phyloP scores from a whole-genome alignment of 1,140 invertebrate species.

The Pantala flavescens region DNA sequence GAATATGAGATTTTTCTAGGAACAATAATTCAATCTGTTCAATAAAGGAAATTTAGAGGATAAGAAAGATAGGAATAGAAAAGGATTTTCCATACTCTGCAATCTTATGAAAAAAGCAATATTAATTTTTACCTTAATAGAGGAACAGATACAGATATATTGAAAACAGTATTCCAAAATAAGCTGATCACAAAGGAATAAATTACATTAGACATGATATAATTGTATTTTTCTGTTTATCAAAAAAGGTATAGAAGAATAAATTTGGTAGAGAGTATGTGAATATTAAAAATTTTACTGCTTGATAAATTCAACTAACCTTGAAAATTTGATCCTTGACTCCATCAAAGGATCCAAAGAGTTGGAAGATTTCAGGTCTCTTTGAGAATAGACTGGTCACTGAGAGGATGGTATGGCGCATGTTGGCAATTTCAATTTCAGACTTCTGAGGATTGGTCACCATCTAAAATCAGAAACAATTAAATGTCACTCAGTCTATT shows the following conservation, averaged over 20 bases:
- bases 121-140: background rate
- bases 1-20: too few relatives aligned
- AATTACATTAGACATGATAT: too few relatives aligned
- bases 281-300: background rate
- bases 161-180: background rate
- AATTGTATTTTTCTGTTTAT: too few relatives aligned
- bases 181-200: background rate
- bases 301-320: slow-evolving; percentile 31
- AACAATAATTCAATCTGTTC: too few relatives aligned
- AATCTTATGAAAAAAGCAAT: background rate
- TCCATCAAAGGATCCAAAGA: slow-evolving; percentile 41
- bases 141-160: background rate
- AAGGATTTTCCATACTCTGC: background rate
- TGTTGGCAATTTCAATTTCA: slow-evolving; percentile 36
- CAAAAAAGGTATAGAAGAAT: too few relatives aligned
- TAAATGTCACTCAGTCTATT: too few relatives aligned
- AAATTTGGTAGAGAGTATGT: background rate
- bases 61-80: background rate
- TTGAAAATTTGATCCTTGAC: slow-evolving; percentile 41
- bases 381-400: slow-evolving; percentile 34
- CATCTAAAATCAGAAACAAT: slow-evolving; percentile 28
- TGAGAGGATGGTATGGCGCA: slow-evolving; percentile 37
- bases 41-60: background rate
- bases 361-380: slow-evolving; percentile 36
- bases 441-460: slow-evolving; percentile 37